Conservation (phyloP, 2,888 invertebrate genomes). For the Cataglyphis cursor region DNA sequence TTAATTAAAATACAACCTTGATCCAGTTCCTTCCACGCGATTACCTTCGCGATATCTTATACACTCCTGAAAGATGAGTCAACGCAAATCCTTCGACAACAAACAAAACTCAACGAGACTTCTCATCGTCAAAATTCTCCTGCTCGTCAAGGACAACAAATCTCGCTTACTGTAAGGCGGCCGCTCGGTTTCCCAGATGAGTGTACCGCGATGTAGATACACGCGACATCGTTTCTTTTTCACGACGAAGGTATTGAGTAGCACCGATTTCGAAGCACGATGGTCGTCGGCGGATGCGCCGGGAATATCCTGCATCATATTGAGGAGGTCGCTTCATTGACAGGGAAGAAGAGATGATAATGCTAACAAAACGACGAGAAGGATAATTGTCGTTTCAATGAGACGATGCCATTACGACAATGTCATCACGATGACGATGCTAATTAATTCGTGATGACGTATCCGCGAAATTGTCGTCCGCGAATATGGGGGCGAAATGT, state of each 20-base stretch:
- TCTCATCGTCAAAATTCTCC: neutral
- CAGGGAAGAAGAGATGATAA: neutral
- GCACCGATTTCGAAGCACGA: slow-evolving; percentile 80
- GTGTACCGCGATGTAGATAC: slow-evolving; percentile 89
- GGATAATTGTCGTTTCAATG: neutral
- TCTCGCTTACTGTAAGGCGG: slow-evolving; percentile 88
- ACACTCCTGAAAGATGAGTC: neutral
- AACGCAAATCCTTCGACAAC: neutral
- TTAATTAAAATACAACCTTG: slow-evolving; percentile 4
- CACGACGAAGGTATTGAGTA: slow-evolving; percentile 89
- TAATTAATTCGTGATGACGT: slow-evolving; percentile 5
- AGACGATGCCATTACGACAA: neutral
- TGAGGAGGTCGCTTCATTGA: slow-evolving; percentile 39
- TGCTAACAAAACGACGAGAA: neutral
- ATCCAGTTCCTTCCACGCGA: neutral
- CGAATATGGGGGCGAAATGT: neutral
- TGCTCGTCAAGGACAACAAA: neutral
- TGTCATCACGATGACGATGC: slow-evolving; percentile 23
- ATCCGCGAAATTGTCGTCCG: neutral
- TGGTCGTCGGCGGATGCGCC: slow-evolving; percentile 64
- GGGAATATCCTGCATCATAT: slow-evolving; percentile 78
- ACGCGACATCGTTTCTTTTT: slow-evolving; percentile 89
- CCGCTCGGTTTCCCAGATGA: slow-evolving; percentile 90
- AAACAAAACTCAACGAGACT: neutral
- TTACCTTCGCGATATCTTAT: neutral